Conservation (phyloP, 1,140 invertebrate genomes). For the Cydia fagiglandana region DNA sequence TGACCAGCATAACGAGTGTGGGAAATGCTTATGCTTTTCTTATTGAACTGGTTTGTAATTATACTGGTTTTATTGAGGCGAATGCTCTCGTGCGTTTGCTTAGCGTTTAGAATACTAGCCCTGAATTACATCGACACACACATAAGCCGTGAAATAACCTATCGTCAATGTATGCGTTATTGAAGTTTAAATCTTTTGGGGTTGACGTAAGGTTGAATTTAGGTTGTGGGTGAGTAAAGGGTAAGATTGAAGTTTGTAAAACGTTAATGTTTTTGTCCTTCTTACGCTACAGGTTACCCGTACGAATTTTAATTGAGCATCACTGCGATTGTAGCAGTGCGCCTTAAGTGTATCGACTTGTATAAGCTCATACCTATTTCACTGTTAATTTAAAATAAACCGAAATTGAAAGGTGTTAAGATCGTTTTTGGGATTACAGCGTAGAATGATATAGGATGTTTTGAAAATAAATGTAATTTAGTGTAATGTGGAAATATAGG, state of each 20-base stretch:
- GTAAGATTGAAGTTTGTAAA: constrained; percentile 53
- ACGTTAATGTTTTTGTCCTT: constrained; percentile 51
- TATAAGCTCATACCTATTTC: background rate
- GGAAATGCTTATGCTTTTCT: background rate
- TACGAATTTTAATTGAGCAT: constrained; percentile 54
- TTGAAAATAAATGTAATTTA: background rate
- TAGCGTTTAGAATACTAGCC: background rate
- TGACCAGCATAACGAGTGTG: background rate
- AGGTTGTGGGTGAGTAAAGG: constrained; percentile 37
- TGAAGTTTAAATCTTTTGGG: constrained; percentile 30
- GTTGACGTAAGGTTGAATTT: constrained; percentile 41
- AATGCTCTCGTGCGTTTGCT: background rate
- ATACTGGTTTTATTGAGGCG: background rate
- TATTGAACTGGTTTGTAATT: background rate
- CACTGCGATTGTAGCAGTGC: constrained; percentile 19
- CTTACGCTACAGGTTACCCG: constrained; percentile 48
- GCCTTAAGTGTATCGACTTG: constrained; percentile 5
- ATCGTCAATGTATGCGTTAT: constrained; percentile 36
- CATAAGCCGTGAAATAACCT: constrained; percentile 69
- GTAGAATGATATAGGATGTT: background rate
- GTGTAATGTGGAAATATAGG: background rate
- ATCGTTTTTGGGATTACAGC: background rate
- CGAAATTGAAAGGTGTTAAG: background rate
- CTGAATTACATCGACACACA: constrained; percentile 50
- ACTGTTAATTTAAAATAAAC: background rate